Evolutionary conservation across 2,888 invertebrate species (phyloP), one percentile per base, ranked within the genome.

Genomic region (Ormyrus pomaceus): DNA sequence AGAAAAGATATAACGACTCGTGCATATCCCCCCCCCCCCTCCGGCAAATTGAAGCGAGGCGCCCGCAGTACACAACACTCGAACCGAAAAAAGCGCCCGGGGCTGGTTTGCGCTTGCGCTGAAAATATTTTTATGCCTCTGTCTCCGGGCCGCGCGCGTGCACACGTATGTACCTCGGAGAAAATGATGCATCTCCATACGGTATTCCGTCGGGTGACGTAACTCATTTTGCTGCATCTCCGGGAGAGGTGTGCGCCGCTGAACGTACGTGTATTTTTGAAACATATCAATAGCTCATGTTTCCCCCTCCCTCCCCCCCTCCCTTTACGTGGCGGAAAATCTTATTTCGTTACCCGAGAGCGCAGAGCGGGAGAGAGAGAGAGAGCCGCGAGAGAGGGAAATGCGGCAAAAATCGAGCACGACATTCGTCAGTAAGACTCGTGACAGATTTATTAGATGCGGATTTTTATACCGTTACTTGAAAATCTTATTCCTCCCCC

Each of bases 371-470:
- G 19, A 64, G 64, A 53, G 34, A 2, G 34, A 2, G 34, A 34
- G 34, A 34, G 2, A 1, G 34, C 34, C 2, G 34, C 34, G 34
- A 34, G 34, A 34, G 34, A 34, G 34, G 48, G 59, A 75, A 76
- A 80, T 80, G 55, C 66, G 58, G 46, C 74, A 58, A 77, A 77
- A 77, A 77, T 77, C 65, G 74, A 70, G 56, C 64, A 51, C 70
- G 79, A 71, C 75, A 56, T 65, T 79, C 79, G 79, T 79, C 75
- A 79, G 61, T 71, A n/a, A 46, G 50, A 48, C 62, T 76, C 46
- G 72, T 72, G 80, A 80, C 72, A 76, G 71, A 80, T 80, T 80
- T 80, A 80, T 76, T 77, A 80, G 71, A 72, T 68, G 50, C 58
- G 68, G 61, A 71, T 80, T 76, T 71, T 76, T 58, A 69, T 59